Base-by-base conservation (phyloP, 2,113 vertebrate species). In the Neolamprologus toae region DNA sequence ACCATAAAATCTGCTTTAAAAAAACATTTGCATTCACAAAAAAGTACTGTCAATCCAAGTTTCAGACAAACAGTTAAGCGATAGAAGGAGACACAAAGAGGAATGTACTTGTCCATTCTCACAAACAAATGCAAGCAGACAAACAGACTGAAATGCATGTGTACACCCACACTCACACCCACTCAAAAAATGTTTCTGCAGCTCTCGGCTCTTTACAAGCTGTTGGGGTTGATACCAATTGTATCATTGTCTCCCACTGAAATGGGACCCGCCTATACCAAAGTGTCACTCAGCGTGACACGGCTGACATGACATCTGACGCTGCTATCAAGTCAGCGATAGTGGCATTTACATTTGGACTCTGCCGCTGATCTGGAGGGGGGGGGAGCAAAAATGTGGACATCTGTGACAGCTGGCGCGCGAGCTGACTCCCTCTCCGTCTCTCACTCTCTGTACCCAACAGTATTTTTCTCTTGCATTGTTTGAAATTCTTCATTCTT, bases 401-500 rank as follows among this genome's bases (percentile, higher is more conserved):
- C 92, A 92, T 94, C 86, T 88, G 89, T 81, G 92, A 90, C 88
- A 84, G 82, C 76, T 53, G 40, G 68, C 78, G 73, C 49, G 61
- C 85, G 86, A 81, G 90, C 88, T 88, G 90, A 86, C 82, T 90
- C 73, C 45, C 73, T 78, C 73, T 51, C 73, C 7, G 26, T 51
- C 86, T 31, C 89, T 59, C 82, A 68, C 51, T 53, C 45, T 68
- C 76, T 45, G 45, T 28, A 23, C 42, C 80, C 57, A 71, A 86
- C 84, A 88, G 87, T 59, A 82, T 88, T 88, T 53, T 82, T 84
- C 61, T 63, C 59, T 81, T 57, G 81, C 87, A 85, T 89, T 90
- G 86, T 85, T 91, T 84, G 23, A 90, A 85, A 92, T 63, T 51
- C 31, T 80, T 92, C 55, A 37, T 68, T 90, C 87, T 86, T 88